phyloP scores from a whole-genome alignment of 2,113 vertebrate species.

The Pan paniscus region DNA sequence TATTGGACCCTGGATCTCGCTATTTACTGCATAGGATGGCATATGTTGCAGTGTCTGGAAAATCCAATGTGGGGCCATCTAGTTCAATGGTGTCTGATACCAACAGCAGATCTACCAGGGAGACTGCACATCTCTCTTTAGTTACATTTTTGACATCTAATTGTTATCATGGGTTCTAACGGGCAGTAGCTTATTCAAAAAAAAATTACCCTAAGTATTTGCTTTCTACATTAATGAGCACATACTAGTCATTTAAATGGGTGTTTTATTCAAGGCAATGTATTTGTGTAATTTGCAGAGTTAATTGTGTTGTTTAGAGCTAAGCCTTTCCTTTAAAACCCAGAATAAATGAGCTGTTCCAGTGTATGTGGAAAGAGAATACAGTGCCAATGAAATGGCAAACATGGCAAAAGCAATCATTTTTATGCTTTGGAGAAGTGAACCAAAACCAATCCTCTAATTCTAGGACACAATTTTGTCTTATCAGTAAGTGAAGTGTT shows the following conservation, averaged over 20 bases:
- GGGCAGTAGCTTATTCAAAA: not conserved
- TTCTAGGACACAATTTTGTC: not conserved
- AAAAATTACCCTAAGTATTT: not conserved
- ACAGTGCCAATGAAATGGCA: not conserved
- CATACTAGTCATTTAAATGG: not conserved
- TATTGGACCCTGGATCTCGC: not conserved
- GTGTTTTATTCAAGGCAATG: conserved; percentile 5
- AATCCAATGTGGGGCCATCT: not conserved
- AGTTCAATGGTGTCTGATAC: not conserved
- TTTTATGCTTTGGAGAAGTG: not conserved
- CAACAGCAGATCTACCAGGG: not conserved
- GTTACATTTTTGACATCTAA: conserved; percentile 19
- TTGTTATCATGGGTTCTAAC: not conserved
- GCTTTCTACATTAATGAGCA: not conserved
- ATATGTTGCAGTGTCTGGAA: not conserved
- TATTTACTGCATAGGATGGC: not conserved
- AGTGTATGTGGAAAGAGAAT: not conserved
- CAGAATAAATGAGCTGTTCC: conserved; percentile 24
- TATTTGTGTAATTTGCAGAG: conserved; percentile 7
- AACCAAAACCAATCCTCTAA: not conserved
- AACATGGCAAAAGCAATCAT: not conserved
- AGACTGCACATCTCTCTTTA: not conserved
- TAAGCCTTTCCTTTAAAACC: not conserved
- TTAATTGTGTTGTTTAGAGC: conserved; percentile 9
- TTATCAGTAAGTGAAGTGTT: conserved; percentile 11